Evolutionary conservation across 1,140 invertebrate species (phyloP).

Genomic region (Gryllus bimaculatus): DNA sequence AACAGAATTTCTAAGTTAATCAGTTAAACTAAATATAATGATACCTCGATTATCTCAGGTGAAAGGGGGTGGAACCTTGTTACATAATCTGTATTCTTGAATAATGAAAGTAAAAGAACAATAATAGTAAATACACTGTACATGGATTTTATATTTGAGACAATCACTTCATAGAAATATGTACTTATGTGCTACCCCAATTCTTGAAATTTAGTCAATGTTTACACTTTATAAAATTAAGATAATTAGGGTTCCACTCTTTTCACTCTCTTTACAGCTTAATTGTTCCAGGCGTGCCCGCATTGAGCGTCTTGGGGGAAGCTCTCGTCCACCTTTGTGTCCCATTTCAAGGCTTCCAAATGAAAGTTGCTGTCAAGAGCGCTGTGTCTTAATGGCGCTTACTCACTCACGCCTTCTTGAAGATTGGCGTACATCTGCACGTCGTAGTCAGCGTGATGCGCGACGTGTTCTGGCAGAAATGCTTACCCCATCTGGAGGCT

Average conservation of each 20-base stretch:
- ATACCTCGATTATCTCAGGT: no score
- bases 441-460: constrained; percentile 18
- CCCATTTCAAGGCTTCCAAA: constrained; percentile 15
- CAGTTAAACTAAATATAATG: no score
- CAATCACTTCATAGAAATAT: no score
- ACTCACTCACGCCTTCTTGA: constrained; percentile 20
- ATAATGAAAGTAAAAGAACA: no score
- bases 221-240: no score
- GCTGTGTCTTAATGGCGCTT: constrained; percentile 17
- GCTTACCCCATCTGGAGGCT: constrained; percentile 20
- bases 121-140: no score
- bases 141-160: no score
- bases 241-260: neutral
- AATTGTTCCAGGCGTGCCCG: constrained; percentile 6
- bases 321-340: constrained; percentile 12
- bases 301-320: constrained; percentile 10
- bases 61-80: no score
- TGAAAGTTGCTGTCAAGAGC: constrained; percentile 19
- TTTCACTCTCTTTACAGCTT: neutral
- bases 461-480: constrained; percentile 23
- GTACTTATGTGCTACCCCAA: no score
- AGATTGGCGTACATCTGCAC: constrained; percentile 15
- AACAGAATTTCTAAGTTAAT: no score
- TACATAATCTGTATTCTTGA: no score
- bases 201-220: no score